phyloP scores from a whole-genome alignment of 2,888 invertebrate genomes.

The Cephus pulcher region DNA sequence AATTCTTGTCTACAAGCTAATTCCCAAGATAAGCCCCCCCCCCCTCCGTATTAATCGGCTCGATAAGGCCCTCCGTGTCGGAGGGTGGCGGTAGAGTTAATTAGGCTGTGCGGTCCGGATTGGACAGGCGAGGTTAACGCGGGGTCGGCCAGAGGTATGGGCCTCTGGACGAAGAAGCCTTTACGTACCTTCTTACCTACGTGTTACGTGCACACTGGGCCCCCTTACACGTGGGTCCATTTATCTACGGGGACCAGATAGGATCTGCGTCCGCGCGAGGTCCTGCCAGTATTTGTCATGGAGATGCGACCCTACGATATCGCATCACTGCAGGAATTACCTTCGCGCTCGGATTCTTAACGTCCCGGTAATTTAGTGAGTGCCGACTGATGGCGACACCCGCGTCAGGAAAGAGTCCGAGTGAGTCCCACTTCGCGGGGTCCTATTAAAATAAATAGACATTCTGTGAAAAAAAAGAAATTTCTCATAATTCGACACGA shows the following conservation, averaged over 20 bases:
- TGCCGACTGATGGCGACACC: conserved; percentile 31
- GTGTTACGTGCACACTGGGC: conserved; percentile 1
- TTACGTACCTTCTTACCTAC: neutral
- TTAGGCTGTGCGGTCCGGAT: conserved; percentile 27
- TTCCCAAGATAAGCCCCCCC: conserved; percentile 37
- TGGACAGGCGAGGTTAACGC: conserved; percentile 7
- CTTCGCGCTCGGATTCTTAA: conserved; percentile 51
- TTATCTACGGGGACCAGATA: conserved; percentile 59
- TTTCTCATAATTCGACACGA: neutral
- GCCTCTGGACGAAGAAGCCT: neutral
- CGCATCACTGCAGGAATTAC: conserved; percentile 47
- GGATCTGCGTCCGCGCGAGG: conserved; percentile 62
- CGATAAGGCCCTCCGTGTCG: conserved; percentile 39
- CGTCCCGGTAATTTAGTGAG: conserved; percentile 53
- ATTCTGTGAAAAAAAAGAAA: neutral
- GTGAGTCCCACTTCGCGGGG: neutral
- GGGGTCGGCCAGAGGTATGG: neutral
- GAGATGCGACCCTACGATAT: conserved; percentile 60
- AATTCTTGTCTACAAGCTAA: conserved; percentile 37
- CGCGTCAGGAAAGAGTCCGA: neutral
- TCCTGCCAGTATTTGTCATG: conserved; percentile 65
- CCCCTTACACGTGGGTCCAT: conserved; percentile 55
- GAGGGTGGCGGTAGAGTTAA: conserved; percentile 46
- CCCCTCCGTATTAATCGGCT: conserved; percentile 36
- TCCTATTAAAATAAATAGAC: neutral